phyloP scores from a whole-genome alignment of 1,140 invertebrate species.

The Phenacoccus solenopsis region DNA sequence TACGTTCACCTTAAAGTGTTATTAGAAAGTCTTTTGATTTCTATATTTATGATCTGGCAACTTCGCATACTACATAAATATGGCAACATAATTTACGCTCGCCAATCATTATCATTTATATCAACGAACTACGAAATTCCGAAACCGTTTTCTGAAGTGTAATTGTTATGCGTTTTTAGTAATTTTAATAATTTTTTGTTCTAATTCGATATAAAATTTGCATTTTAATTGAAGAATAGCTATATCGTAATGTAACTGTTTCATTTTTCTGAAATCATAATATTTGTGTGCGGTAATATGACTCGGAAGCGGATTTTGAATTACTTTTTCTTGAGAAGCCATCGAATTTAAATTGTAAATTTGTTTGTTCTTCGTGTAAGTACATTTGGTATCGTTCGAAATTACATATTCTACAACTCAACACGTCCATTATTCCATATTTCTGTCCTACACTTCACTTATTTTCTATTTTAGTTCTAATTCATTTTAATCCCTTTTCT shows the following conservation, averaged over 20 bases:
- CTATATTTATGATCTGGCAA: too few relatives aligned
- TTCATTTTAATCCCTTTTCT: not conserved
- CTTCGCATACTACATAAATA: not conserved
- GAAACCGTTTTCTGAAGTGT: not conserved
- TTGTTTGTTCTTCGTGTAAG: not conserved
- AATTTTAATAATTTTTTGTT: not conserved
- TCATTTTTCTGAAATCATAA: not conserved
- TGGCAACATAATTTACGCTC: not conserved
- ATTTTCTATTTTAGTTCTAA: not conserved
- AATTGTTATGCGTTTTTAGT: not conserved
- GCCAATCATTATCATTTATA: not conserved
- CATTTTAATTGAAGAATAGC: not conserved
- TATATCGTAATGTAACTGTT: not conserved
- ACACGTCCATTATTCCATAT: not conserved
- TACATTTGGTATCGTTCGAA: too few relatives aligned
- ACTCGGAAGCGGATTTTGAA: not conserved
- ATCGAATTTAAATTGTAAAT: not conserved
- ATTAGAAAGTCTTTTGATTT: too few relatives aligned
- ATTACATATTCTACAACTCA: too few relatives aligned
- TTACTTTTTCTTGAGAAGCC: not conserved
- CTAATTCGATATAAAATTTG: not conserved
- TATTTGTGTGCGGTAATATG: not conserved
- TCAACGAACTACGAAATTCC: not conserved
- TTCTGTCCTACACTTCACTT: not conserved
- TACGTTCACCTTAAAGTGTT: too few relatives aligned